Evolutionary conservation across 2,888 invertebrate genomes (phyloP).

Genomic region (Kryphioiulus occultus): DNA sequence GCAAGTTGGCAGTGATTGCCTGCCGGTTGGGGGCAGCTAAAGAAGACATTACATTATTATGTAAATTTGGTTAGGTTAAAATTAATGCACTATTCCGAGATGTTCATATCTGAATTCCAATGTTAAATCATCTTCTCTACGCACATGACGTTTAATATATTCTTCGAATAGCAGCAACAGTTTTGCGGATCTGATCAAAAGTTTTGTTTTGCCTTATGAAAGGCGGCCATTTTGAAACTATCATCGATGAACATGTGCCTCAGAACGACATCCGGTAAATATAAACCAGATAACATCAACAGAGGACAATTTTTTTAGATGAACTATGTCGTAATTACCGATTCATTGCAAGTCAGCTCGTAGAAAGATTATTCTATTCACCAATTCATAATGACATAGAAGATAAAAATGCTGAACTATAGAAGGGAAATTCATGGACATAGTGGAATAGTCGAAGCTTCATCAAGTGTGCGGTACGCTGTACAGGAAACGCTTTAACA

Average conservation of each 20-base stretch:
- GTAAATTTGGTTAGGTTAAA: too few relatives aligned
- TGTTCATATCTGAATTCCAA: too few relatives aligned
- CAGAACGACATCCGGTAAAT: not conserved
- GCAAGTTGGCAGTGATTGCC: too few relatives aligned
- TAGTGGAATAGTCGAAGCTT: not conserved
- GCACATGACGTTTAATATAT: too few relatives aligned
- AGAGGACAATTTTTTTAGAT: not conserved
- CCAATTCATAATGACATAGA: not conserved
- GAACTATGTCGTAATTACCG: not conserved
- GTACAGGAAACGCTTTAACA: not conserved
- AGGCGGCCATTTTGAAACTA: too few relatives aligned
- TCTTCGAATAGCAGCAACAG: too few relatives aligned
- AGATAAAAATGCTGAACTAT: not conserved
- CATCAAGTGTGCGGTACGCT: not conserved
- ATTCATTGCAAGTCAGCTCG: not conserved
- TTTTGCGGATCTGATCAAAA: too few relatives aligned
- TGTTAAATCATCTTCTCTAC: too few relatives aligned
- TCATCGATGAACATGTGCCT: not conserved
- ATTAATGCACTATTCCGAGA: too few relatives aligned
- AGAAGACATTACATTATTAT: too few relatives aligned
- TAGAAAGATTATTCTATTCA: not conserved
- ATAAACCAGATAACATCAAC: not conserved
- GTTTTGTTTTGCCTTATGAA: too few relatives aligned
- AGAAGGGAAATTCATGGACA: not conserved
- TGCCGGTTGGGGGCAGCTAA: too few relatives aligned